Evolutionary conservation across 2,797 vertebrate species (phyloP), one percentile per base, ranked within the genome.

Genomic region (Catamblyrhynchus diadema): DNA sequence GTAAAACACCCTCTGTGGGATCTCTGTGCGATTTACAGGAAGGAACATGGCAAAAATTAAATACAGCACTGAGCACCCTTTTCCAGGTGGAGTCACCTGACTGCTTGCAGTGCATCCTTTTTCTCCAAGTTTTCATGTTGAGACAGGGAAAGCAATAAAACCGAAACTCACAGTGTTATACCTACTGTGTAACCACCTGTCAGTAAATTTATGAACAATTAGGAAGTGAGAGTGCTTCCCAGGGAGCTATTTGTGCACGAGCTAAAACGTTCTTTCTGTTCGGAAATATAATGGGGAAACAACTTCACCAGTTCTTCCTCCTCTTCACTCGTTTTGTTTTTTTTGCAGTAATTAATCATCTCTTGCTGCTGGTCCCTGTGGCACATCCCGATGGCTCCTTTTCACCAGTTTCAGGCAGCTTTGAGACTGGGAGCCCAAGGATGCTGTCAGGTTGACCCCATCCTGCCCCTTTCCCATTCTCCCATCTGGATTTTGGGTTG

Each of bases 131-230:
- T 97, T 96, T 93, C 86, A 73, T 28, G 8, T 78, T 65, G 95
- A 97, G 96, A 94, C 51, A 32, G 81, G 78, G 87, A 94, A 95
- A 94, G 95, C 64, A 81, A 96, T 98, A 97, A 97, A 96, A 97
- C 82, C 9, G 4, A 97, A 97, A 96, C 97, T 97, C 95, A 60
- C 80, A 45, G 92, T 86, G 95, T 91, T 95, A 92, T 86, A 97
- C 97, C 97, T 97, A 97, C 97, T 96, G 97, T 96, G 97, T 97
- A 98, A 98, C 97, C 97, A 98, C 98, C 98, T 98, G 97, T 97
- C 97, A 97, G 97, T 91, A 97, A 98, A 98, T 98, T 98, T 98
- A 98, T 98, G 98, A 98, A 98, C 98, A 98, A 98, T 98, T 97
- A 98, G 97, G 96, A 97, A 97, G 96, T 69, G 79, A 96, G 97